Evolutionary conservation across 2,113 vertebrate genomes (phyloP).

Genomic region (Lucifuga dentata): DNA sequence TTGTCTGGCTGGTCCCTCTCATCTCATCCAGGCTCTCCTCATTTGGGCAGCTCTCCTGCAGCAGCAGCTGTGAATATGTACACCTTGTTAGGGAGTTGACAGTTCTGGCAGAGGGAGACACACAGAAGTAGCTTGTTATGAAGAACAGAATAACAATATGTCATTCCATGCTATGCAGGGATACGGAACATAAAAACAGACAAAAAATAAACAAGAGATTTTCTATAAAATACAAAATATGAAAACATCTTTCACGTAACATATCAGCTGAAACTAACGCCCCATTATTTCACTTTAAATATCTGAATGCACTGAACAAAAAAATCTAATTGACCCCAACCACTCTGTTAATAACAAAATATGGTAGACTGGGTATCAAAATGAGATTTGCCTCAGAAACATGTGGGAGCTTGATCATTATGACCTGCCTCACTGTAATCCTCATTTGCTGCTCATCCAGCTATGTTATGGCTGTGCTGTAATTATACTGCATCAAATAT

Average conservation of each 20-base stretch:
- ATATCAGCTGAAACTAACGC: conserved; percentile 17
- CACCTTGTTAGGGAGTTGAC: conserved; percentile 71
- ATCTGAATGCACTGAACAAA: conserved; percentile 28
- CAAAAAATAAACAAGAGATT: conserved; percentile 21
- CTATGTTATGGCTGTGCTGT: conserved; percentile 80
- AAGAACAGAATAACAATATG: conserved; percentile 59
- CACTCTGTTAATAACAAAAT: conserved; percentile 50
- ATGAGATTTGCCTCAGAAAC: conserved; percentile 79
- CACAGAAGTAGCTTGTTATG: conserved; percentile 62
- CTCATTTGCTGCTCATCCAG: conserved; percentile 78
- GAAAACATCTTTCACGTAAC: background rate
- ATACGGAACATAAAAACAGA: conserved; percentile 18
- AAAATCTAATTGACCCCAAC: conserved; percentile 50
- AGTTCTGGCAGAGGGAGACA: conserved; percentile 65
- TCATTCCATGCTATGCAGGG: conserved; percentile 37
- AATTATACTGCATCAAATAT: conserved; percentile 83
- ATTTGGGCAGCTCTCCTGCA: conserved; percentile 65
- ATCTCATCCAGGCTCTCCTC: conserved; percentile 60
- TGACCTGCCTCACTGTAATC: conserved; percentile 78
- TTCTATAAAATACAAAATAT: conserved; percentile 5
- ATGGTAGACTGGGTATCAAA: conserved; percentile 51
- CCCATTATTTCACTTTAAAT: conserved; percentile 18
- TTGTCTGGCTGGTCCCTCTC: conserved; percentile 63
- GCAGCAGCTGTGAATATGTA: conserved; percentile 65
- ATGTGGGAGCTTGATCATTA: conserved; percentile 82